phyloP scores from a whole-genome alignment of 1,140 invertebrate genomes.

The Drusus annulatus region DNA sequence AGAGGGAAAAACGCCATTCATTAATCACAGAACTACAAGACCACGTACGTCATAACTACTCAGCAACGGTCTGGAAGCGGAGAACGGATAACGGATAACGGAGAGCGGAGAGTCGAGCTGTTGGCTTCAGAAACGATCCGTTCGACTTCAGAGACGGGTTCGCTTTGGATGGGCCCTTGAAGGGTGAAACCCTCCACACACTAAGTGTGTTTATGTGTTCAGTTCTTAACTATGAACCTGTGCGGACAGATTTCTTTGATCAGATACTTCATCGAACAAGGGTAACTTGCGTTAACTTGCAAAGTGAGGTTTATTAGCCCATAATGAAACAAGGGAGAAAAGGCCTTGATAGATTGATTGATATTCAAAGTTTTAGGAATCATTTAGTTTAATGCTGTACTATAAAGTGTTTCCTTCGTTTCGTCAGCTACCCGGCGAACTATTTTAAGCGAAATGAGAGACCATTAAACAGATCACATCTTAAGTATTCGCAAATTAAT shows the following conservation, averaged over 20 bases:
- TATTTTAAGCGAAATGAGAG: not conserved
- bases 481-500: too few relatives aligned
- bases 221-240: not conserved
- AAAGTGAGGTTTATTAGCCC: slow-evolving; percentile 7
- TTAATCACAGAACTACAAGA: slow-evolving; percentile 40
- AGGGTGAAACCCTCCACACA: not conserved
- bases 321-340: slow-evolving; percentile 4
- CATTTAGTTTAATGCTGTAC: slow-evolving; percentile 25
- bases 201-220: slow-evolving; percentile 42
- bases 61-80: slow-evolving; percentile 13
- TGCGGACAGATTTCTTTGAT: slow-evolving; percentile 35
- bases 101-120: too few relatives aligned
- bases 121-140: too few relatives aligned
- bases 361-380: slow-evolving; percentile 32
- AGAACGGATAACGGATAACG: not conserved
- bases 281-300: slow-evolving; percentile 14
- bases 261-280: slow-evolving; percentile 19
- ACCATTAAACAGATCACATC: not conserved
- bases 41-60: slow-evolving; percentile 46
- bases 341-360: slow-evolving; percentile 17
- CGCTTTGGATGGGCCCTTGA: not conserved
- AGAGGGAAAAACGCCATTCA: slow-evolving; percentile 43
- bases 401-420: not conserved
- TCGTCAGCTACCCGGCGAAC: not conserved
- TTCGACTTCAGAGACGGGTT: too few relatives aligned